Percentiles rank a stretch among this genome's conserved stretches.
These are phyloP conservation scores for Pteropus rufus DNA, from an alignment of 2,797 vertebrate species.

Conservation along the genomic window DNA sequence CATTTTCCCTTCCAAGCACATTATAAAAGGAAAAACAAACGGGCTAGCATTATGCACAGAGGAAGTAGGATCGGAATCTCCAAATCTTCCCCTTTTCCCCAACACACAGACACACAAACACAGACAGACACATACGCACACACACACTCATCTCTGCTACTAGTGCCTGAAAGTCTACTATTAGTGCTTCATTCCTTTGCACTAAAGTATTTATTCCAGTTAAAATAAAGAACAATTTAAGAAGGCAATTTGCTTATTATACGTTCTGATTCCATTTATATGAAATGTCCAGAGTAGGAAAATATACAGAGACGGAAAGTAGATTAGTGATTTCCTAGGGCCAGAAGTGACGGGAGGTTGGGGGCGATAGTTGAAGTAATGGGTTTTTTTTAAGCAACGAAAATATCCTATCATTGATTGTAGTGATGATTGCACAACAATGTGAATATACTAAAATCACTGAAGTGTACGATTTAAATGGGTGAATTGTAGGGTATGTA, in stretches of 20 bases:
- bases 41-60: not conserved
- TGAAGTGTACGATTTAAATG: not conserved
- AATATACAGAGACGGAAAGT: not conserved
- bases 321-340: not conserved
- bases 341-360: not conserved
- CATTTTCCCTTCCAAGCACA: constrained; percentile 48
- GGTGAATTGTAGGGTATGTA: not conserved
- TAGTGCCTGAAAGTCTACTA: not conserved
- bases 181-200: not conserved
- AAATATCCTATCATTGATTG: not conserved
- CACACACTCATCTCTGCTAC: not conserved
- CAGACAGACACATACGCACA: not conserved
- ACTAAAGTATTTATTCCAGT: not conserved
- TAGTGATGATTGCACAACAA: not conserved
- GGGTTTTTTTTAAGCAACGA: not conserved
- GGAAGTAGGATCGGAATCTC: not conserved
- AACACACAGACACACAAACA: too few species aligned
- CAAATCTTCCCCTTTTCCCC: not conserved
- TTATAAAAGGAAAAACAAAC: not conserved
- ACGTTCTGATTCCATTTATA: not conserved
- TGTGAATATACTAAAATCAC: not conserved
- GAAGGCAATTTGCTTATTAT: not conserved
- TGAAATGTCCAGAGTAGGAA: not conserved
- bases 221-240: constrained; percentile 9
- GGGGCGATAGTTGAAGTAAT: not conserved